These are phyloP conservation scores for Melanotaenia maccullochi DNA, from an alignment of 2,797 vertebrate genomes.

Conservation along the genomic window DNA sequence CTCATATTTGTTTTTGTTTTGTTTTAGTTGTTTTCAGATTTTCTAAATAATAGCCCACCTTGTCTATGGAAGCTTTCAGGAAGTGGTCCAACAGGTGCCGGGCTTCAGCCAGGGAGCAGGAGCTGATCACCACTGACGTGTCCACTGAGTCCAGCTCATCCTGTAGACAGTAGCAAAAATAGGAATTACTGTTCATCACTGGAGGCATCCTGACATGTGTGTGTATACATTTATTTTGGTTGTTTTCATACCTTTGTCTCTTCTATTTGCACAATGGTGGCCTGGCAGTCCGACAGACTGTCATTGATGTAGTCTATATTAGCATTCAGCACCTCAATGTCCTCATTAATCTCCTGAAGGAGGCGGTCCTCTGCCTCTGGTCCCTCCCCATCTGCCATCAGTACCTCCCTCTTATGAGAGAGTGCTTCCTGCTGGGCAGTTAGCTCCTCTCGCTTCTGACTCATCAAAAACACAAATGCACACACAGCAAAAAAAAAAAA, in stretches of 20 bases:
- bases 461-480: conserved; percentile 40
- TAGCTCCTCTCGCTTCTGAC: conserved; percentile 97
- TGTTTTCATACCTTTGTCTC: conserved; percentile 90
- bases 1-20: not conserved
- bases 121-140: conserved; percentile 97
- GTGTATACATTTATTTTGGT: not conserved
- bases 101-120: conserved; percentile 95
- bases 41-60: conserved; percentile 72
- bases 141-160: conserved; percentile 97
- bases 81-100: conserved; percentile 96
- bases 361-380: conserved; percentile 89
- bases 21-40: not conserved
- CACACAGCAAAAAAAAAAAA: not conserved
- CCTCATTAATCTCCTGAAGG: conserved; percentile 93
- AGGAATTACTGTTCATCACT: not conserved
- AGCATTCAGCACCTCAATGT: conserved; percentile 94
- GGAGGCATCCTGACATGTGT: not conserved
- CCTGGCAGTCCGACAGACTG: conserved; percentile 96
- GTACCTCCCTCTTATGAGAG: conserved; percentile 85
- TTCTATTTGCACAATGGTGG: conserved; percentile 97
- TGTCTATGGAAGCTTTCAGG: conserved; percentile 96
- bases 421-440: conserved; percentile 90
- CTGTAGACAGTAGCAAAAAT: conserved; percentile 68
- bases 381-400: conserved; percentile 83
- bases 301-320: conserved; percentile 99